A percentile compares a stretch with the other conserved stretches of the same genome.
Conservation (phyloP, 1,140 invertebrate genomes). For the Gryllus bimaculatus region DNA sequence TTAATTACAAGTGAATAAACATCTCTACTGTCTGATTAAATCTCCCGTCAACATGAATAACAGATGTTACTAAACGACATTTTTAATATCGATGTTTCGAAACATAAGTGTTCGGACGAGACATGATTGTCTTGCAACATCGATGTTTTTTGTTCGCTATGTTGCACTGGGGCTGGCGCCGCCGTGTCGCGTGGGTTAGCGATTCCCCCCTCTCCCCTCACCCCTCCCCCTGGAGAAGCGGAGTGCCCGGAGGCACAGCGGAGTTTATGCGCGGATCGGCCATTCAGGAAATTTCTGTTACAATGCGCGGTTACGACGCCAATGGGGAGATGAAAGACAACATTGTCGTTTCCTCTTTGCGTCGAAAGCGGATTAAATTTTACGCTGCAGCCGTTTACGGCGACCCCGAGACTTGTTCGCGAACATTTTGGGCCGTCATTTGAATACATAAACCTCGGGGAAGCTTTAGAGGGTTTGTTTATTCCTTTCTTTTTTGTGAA, state of each 20-base stretch:
- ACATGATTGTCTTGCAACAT: too few relatives aligned
- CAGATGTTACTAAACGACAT: too few relatives aligned
- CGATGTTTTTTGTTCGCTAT: too few relatives aligned
- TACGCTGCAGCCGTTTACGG: not conserved
- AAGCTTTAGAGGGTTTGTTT: not conserved
- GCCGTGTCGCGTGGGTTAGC: not conserved
- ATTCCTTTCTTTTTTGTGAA: not conserved
- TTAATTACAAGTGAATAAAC: too few relatives aligned
- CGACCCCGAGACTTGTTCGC: not conserved
- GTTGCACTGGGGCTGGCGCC: too few relatives aligned
- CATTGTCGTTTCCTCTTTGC: not conserved
- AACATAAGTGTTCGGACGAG: too few relatives aligned
- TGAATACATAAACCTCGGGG: not conserved
- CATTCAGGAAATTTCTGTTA: constrained; percentile 1
- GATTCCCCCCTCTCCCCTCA: not conserved
- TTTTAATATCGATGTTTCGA: too few relatives aligned
- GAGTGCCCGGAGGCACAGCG: not conserved
- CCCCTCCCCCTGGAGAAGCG: too few relatives aligned
- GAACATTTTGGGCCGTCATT: not conserved
- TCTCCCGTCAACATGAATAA: too few relatives aligned
- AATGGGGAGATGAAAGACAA: constrained; percentile 4
- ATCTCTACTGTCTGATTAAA: too few relatives aligned
- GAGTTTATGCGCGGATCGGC: not conserved
- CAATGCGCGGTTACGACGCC: not conserved
- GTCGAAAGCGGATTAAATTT: not conserved